Percentiles rank a stretch among this genome's conserved stretches.
These are phyloP conservation scores for Eolophus roseicapilla DNA, from an alignment of 2,113 vertebrate species.

Conservation along the genomic window DNA sequence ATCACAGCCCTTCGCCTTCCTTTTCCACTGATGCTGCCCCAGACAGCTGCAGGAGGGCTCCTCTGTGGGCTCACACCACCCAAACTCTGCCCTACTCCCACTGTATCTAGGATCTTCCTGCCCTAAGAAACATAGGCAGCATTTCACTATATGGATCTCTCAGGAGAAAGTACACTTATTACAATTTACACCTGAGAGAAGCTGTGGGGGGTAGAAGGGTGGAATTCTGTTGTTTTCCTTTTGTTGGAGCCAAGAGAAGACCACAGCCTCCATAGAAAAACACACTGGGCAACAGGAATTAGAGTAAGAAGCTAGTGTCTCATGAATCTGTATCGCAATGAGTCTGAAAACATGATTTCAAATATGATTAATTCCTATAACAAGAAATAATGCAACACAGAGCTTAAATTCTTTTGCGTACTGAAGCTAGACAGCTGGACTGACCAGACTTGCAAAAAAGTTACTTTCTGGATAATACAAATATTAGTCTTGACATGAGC, in stretches of 20 bases:
- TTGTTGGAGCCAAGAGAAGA: background rate
- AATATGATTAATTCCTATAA: background rate
- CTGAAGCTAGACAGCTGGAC: background rate
- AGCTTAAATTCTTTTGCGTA: background rate
- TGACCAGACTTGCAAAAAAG: background rate
- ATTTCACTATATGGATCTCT: background rate
- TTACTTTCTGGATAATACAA: background rate
- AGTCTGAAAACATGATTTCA: background rate
- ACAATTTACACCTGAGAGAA: background rate
- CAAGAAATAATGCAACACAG: background rate
- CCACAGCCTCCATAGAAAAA: background rate
- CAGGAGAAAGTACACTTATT: background rate
- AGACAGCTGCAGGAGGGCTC: background rate
- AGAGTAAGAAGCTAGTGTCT: background rate
- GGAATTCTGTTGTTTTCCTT: background rate
- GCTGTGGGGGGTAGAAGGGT: background rate
- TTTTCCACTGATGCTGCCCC: background rate
- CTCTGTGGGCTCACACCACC: rapidly evolving
- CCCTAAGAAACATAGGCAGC: too few relatives aligned
- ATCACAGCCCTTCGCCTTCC: background rate
- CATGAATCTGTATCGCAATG: background rate
- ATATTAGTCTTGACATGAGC: background rate
- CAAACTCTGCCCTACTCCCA: background rate
- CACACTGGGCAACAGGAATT: background rate
- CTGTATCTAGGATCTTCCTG: background rate